These are phyloP conservation scores for Microdon myrmicae DNA, from an alignment of 2,888 invertebrate species.

Conservation along the genomic window DNA sequence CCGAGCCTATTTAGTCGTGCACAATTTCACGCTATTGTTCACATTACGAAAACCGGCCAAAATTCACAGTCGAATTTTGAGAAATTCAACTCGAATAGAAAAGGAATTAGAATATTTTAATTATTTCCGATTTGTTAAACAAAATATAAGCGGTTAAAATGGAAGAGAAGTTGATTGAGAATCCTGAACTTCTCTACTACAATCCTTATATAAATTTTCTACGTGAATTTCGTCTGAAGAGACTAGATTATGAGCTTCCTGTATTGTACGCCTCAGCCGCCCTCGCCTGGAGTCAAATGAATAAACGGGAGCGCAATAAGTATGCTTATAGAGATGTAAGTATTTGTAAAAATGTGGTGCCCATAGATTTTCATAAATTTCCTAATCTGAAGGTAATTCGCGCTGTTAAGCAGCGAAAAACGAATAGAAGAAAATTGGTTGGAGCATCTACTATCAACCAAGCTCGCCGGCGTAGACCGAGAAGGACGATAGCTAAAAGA, in stretches of 20 bases:
- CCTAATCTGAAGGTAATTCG: conserved; percentile 18
- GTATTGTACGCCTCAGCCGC: conserved; percentile 16
- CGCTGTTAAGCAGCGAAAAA: conserved; percentile 15
- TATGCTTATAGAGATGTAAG: conserved; percentile 20
- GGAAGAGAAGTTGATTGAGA: too few species aligned
- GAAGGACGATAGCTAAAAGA: too few species aligned
- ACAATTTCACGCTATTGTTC: too few species aligned
- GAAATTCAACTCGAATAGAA: conserved; percentile 1
- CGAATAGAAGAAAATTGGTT: too few species aligned
- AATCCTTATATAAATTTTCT: conserved; percentile 39
- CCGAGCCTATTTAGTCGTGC: too few species aligned
- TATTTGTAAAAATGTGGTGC: too few species aligned
- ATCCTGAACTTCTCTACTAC: conserved; percentile 34
- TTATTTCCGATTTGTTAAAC: too few species aligned
- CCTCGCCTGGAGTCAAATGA: conserved; percentile 15
- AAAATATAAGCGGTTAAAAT: too few species aligned
- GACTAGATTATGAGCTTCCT: conserved; percentile 17
- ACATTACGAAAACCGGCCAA: too few species aligned
- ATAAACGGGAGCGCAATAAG: neutral
- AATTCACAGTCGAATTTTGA: too few species aligned
- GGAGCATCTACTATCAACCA: too few species aligned
- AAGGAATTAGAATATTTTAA: neutral
- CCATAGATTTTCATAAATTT: neutral
- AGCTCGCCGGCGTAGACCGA: too few species aligned
- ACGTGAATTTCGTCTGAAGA: conserved; percentile 24